Base-by-base conservation (phyloP, 2,888 invertebrate species). In the Latheticus oryzae region DNA sequence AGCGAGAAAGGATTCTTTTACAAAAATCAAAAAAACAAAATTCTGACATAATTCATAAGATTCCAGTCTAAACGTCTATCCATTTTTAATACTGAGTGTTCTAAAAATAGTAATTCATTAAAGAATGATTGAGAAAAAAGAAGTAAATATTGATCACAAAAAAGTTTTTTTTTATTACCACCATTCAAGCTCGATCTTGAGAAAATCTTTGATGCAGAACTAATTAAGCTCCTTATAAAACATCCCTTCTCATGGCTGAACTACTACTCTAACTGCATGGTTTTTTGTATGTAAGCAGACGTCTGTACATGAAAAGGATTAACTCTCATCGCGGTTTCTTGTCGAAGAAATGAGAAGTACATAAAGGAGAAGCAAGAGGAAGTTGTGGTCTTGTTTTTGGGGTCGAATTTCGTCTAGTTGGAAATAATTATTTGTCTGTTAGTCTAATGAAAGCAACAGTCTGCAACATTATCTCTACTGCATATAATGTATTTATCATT, bases 291-390 rank as follows among this genome's bases (percentile, higher is more conserved):
- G 42, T 16, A 24, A 42, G 45, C 32, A 45, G 32, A 45, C 32
- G 32, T 45, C 32, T 45, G 45, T 45, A 45, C 45, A 45, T 45
- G 45, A 45, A 32, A 45, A 45, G 45, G 45, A 45, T 45, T 45
- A 45, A 45, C 45, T 45, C 45, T n/a, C n/a, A 45, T 30, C 32
- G 30, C 21, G 45, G 45, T 30, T 45, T 45, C 45, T 45, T 45
- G 45, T 32, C 19, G 45, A 13, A 26, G 24, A 15, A 8, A n/a
- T n/a, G n/a, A n/a, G n/a, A n/a, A n/a, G n/a, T n/a, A n/a, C n/a
- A n/a, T n/a, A n/a, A n/a, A n/a, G n/a, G n/a, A n/a, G n/a, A n/a
- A n/a, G n/a, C n/a, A n/a, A n/a, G n/a, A n/a, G n/a, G n/a, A n/a
- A n/a, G n/a, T n/a, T n/a, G n/a, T 42, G 28, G 35, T 5, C 35